These are phyloP conservation scores for Nesogale talazaci DNA, from an alignment of 2,113 vertebrate species.

Conservation along the genomic window DNA sequence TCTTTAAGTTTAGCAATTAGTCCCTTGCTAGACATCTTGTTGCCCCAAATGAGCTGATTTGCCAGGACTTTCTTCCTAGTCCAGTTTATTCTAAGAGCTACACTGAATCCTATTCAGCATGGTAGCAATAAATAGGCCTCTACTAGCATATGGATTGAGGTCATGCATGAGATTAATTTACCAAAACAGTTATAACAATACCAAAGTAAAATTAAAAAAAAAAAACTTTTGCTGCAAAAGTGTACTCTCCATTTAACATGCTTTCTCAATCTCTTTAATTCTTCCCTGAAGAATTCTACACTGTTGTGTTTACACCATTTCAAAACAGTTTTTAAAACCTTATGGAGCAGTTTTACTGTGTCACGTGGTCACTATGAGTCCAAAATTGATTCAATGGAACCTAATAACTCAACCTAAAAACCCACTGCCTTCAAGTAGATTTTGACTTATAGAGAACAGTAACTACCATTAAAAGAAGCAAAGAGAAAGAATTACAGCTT, in stretches of 20 bases:
- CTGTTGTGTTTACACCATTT: no score
- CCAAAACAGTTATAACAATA: no score
- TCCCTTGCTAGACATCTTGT: no score
- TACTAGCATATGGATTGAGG: neutral
- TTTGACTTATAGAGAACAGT: neutral
- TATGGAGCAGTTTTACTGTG: neutral
- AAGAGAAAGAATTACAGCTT: neutral
- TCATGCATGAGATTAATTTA: neutral
- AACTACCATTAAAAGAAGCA: neutral
- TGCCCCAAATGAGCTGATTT: neutral
- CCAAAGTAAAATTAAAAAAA: no score
- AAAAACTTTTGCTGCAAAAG: no score
- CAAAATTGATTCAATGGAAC: neutral
- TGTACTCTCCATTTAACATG: no score
- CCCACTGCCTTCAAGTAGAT: no score
- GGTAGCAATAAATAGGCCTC: neutral
- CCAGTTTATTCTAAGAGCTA: neutral
- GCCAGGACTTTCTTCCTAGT: neutral
- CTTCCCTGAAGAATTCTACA: no score
- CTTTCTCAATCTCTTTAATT: no score
- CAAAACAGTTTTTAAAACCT: neutral
- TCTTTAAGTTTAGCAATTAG: no score
- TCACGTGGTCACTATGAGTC: neutral
- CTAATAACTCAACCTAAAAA: neutral
- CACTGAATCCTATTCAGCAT: neutral